These are phyloP conservation scores for Chymomyza amoena DNA, from an alignment of 2,888 invertebrate genomes.

Conservation along the genomic window DNA sequence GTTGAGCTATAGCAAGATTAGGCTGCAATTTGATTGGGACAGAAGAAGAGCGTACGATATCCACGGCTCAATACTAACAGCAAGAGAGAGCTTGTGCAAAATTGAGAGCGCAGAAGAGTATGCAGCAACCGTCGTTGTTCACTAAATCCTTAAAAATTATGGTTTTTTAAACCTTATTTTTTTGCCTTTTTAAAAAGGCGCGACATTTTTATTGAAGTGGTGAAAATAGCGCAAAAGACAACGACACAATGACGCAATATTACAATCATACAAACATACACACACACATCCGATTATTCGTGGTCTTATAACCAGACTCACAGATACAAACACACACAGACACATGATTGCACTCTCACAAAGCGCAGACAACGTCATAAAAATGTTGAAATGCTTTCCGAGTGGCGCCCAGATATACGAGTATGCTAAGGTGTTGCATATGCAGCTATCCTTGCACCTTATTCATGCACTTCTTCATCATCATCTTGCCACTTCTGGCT, in stretches of 20 bases:
- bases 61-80: no score
- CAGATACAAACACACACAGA: constrained; percentile 10
- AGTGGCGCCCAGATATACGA: neutral
- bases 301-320: no score
- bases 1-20: no score
- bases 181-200: constrained; percentile 47
- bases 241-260: neutral
- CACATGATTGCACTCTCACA: neutral
- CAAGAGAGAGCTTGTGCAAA: no score
- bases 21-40: no score
- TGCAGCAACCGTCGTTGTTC: no score
- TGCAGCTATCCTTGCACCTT: neutral
- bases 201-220: constrained; percentile 45
- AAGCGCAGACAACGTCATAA: constrained; percentile 50
- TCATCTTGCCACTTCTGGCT: constrained; percentile 34
- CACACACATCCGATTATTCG: no score
- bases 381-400: constrained; percentile 46
- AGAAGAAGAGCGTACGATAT: no score
- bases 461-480: neutral
- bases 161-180: constrained; percentile 3
- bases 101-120: no score
- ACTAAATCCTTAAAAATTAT: no score
- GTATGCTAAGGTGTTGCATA: neutral
- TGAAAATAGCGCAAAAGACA: constrained; percentile 5
- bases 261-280: neutral